Base-by-base conservation (phyloP, 1,140 invertebrate genomes). In the Drosophila obscura region DNA sequence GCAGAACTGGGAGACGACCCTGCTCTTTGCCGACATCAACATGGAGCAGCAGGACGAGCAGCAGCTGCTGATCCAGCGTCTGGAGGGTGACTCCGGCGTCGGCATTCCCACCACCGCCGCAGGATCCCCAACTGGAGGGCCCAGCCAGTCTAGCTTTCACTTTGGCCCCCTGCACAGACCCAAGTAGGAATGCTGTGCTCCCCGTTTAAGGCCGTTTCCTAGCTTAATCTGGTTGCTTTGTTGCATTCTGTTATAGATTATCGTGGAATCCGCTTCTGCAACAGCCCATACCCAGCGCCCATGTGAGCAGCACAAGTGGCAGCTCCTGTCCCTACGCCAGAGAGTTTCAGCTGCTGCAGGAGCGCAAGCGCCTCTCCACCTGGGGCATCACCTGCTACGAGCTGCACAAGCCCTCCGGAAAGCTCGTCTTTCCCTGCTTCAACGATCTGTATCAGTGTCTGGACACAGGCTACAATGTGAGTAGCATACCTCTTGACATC, bases 351-450 rank as follows among this genome's bases (percentile, higher is more conserved):
- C 91, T 99, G 49, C 93, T 98, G 57, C 96, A 96, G 93, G 98
- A 99, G 91, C 93, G 98, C 55, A 98, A 98, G 92, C 93, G 97
- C 72, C 94, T 98, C 8, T 95, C 96, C 0, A 96, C 96, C 1
- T 98, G 97, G 95, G 98, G 98, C 16, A 98, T 99, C 50, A 98
- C 97, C 2, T 96, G 96, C 9, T 99, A 98, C 89, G 97, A 99
- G 89, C 93, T 98, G 46, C 96, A 98, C 85, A 93, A 94, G 19
- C 93, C 94, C 3, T 94, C 95, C 52, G 97, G 97, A 19, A 95
- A 96, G 85, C 95, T 99, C 76, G 95, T 99, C 19, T 99, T 99
- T 92, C 96, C 97, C 43, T 96, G 97, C 67, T 95, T 96, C 0
- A 96, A 96, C 75, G 96, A 95, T 68, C 93, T 99, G 46, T 98